These are phyloP conservation scores for Pitangus sulphuratus DNA, from an alignment of 2,797 vertebrate genomes.

Conservation along the genomic window DNA sequence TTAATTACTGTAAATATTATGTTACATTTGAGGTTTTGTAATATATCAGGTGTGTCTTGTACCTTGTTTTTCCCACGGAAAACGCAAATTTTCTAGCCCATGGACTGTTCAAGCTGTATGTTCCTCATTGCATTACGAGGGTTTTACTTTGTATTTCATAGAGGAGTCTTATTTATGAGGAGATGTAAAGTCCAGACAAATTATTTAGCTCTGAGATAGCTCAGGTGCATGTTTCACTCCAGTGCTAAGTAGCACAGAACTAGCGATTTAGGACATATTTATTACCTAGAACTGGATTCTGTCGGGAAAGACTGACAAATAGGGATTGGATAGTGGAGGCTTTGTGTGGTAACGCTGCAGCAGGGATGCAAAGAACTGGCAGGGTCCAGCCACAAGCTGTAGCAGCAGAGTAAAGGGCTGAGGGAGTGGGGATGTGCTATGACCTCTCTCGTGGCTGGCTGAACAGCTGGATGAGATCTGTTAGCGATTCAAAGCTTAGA, in stretches of 20 bases:
- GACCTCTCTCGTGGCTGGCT: neutral
- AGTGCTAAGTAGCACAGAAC: neutral
- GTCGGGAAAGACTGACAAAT: neutral
- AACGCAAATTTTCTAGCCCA: neutral
- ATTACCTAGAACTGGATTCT: neutral
- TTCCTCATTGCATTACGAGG: neutral
- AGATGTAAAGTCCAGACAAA: neutral
- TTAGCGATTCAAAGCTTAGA: neutral
- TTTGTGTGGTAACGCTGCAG: neutral
- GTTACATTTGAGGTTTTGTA: neutral
- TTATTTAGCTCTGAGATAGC: neutral
- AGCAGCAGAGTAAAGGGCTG: neutral
- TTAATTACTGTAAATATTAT: slow-evolving; percentile 11
- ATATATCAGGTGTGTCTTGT: neutral
- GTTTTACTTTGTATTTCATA: neutral
- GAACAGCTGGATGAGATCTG: neutral
- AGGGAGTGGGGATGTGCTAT: neutral
- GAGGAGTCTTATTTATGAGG: neutral
- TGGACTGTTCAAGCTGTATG: neutral
- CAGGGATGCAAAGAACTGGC: accelerated
- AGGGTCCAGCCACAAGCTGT: accelerated
- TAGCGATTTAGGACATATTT: neutral
- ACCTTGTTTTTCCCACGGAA: neutral
- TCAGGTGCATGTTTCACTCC: neutral
- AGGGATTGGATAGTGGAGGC: neutral